Conservation (phyloP, 2,113 vertebrate genomes). For the Speoplatyrhinus poulsoni region DNA sequence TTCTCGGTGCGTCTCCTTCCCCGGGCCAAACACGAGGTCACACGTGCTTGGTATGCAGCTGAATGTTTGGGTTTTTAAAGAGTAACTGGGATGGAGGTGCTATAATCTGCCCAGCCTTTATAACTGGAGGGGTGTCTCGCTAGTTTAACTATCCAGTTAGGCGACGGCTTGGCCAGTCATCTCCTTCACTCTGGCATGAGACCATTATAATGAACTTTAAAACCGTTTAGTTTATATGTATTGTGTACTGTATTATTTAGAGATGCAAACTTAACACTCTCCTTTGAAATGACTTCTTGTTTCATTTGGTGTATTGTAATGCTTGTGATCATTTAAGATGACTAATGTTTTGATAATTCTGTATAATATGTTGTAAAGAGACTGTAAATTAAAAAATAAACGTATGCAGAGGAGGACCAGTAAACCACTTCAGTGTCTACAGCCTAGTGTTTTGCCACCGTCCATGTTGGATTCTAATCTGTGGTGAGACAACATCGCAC, state of each 20-base stretch:
- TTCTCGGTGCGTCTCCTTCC: slow-evolving; percentile 51
- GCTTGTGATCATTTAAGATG: slow-evolving; percentile 58
- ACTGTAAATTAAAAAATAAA: slow-evolving; percentile 63
- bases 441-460: too few species aligned
- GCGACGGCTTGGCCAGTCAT: too few species aligned
- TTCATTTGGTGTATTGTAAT: slow-evolving; percentile 67
- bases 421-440: slow-evolving; percentile 45
- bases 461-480: too few species aligned
- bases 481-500: too few species aligned
- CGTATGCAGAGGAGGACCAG: slow-evolving; percentile 42
- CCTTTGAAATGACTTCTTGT: slow-evolving; percentile 64
- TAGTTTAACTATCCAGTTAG: too few species aligned
- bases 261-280: slow-evolving; percentile 55
- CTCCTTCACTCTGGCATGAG: too few species aligned
- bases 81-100: slow-evolving; percentile 47
- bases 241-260: slow-evolving; percentile 55
- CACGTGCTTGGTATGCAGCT: slow-evolving; percentile 46
- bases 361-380: slow-evolving; percentile 77
- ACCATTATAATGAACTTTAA: slow-evolving; percentile 42
- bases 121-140: slow-evolving; percentile 50
- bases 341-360: slow-evolving; percentile 61
- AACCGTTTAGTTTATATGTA: slow-evolving; percentile 58
- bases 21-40: slow-evolving; percentile 42
- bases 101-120: slow-evolving; percentile 45
- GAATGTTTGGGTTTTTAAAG: slow-evolving; percentile 57